A percentile compares a stretch with the other conserved stretches of the same genome.
Evolutionary conservation across 2,113 vertebrate species (phyloP).

Genomic region (Leucosticte australis): DNA sequence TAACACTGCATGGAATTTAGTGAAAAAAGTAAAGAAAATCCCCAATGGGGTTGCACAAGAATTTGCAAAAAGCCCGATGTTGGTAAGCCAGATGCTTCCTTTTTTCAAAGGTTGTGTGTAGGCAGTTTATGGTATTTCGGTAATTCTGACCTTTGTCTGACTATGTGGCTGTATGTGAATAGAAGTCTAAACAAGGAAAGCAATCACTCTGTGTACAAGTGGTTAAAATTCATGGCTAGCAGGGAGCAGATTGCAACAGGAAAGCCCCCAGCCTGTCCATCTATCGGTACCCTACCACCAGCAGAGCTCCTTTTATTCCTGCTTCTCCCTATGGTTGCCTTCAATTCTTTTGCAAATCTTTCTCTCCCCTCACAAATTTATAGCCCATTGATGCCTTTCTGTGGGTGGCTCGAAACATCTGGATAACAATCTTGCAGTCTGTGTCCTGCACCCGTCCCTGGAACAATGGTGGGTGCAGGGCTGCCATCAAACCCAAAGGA

Average conservation of each 20-base stretch:
- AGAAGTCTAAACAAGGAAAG: conserved; percentile 25
- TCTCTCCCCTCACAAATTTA: conserved; percentile 62
- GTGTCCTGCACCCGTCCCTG: neutral
- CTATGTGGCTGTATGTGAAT: neutral
- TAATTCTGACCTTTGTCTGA: conserved; percentile 2
- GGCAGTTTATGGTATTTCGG: neutral
- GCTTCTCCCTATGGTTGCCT: conserved; percentile 18
- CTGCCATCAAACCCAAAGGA: neutral
- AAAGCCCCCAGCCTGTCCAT: neutral
- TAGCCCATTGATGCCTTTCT: conserved; percentile 58
- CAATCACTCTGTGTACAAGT: neutral
- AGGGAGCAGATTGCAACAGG: conserved; percentile 37
- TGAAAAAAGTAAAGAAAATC: neutral
- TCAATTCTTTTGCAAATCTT: conserved; percentile 71
- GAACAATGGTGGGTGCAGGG: neutral
- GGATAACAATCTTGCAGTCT: conserved; percentile 24
- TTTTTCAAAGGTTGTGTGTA: neutral
- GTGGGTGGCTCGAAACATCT: conserved; percentile 68
- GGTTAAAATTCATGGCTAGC: conserved; percentile 58
- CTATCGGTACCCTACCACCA: conserved; percentile 45
- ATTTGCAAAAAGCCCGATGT: neutral
- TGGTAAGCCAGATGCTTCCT: neutral
- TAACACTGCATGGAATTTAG: neutral
- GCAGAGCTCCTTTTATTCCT: conserved; percentile 50
- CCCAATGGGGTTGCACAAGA: neutral